Evolutionary conservation across 92 coral and sea anemone genomes (phyloP).

Genomic region (Heliopora coerulea): DNA sequence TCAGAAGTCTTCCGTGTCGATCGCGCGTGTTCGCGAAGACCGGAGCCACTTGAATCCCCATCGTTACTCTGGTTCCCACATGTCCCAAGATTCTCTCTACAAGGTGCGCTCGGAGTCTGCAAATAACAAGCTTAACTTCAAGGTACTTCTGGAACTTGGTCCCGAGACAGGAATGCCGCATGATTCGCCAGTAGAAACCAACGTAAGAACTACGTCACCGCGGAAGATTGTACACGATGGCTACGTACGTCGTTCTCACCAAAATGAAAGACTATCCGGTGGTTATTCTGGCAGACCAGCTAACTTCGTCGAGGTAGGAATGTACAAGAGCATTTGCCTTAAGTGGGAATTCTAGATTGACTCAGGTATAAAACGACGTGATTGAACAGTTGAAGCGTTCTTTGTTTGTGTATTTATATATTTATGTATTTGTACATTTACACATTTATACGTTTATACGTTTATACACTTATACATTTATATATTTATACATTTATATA

Average conservation of each 20-base stretch:
- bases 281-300: conserved; percentile 1
- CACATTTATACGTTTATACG: background rate
- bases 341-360: too few species aligned
- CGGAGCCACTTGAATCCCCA: conserved; percentile 26
- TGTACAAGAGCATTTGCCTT: too few species aligned
- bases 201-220: background rate
- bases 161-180: conserved; percentile 51
- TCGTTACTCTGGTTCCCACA: conserved; percentile 32
- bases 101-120: conserved; percentile 34
- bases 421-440: background rate
- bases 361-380: too few species aligned
- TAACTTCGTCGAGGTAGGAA: conserved; percentile 27
- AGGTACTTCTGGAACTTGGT: conserved; percentile 53
- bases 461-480: background rate
- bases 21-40: conserved; percentile 40
- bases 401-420: background rate
- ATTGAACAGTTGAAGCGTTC: background rate
- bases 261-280: conserved; percentile 1
- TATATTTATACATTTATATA: background rate
- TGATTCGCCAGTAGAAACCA: background rate
- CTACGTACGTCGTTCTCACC: background rate
- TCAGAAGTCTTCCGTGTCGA: conserved; percentile 36
- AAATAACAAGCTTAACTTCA: conserved; percentile 35
- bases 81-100: conserved; percentile 34
- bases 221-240: background rate